A percentile compares a stretch with the other conserved stretches of the same genome.
These are phyloP conservation scores for Alaudala cheleensis DNA, from an alignment of 2,113 vertebrate genomes.

Conservation along the genomic window DNA sequence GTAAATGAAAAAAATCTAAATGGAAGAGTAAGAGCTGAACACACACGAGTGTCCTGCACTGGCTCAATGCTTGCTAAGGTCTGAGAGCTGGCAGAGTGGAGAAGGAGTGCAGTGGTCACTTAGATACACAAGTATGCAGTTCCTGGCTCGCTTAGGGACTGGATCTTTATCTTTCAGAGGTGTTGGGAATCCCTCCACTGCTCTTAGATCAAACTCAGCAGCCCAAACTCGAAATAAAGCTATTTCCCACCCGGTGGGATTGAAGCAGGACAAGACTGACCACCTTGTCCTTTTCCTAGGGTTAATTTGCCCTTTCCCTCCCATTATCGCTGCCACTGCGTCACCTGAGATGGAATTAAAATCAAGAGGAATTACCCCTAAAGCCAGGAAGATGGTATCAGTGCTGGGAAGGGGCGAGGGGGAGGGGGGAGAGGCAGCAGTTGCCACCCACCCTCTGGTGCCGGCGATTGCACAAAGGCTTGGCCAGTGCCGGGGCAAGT, in stretches of 20 bases:
- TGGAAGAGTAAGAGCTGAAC: background rate
- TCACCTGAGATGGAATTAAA: background rate
- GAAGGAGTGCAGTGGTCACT: background rate
- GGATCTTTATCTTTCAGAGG: background rate
- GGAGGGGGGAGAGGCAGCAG: background rate
- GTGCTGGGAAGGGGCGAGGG: background rate
- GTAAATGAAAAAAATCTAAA: background rate
- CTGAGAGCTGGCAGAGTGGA: background rate
- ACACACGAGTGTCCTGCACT: rapidly evolving
- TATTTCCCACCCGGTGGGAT: background rate
- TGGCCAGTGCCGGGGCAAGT: conserved; percentile 4
- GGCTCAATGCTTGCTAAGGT: background rate
- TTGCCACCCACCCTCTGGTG: background rate
- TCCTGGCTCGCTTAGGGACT: background rate
- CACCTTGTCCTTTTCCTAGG: background rate
- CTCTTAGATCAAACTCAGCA: background rate
- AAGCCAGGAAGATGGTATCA: conserved; percentile 42
- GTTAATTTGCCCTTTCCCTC: background rate
- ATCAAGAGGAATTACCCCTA: conserved; percentile 35
- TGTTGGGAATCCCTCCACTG: background rate
- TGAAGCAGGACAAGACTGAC: background rate
- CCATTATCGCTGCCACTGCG: background rate
- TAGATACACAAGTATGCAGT: background rate
- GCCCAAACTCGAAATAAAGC: background rate
- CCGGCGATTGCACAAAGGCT: background rate